phyloP scores from a whole-genome alignment of 2,113 vertebrate genomes.

The Capreolus pygargus region DNA sequence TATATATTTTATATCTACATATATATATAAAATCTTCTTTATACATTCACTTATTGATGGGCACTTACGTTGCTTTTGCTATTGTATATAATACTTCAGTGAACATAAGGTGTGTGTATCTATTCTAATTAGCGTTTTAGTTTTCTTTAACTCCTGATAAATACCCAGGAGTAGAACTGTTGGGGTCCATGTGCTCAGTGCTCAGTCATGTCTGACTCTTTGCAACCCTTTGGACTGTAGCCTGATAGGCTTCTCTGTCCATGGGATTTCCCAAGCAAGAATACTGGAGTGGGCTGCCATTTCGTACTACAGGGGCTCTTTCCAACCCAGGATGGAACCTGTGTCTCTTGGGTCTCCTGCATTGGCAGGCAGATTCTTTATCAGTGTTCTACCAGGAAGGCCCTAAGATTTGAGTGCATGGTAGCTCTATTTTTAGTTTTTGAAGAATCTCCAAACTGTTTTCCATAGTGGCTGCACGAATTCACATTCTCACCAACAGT shows the following conservation, averaged over 20 bases:
- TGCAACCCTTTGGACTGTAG: background rate
- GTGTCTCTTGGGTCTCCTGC: background rate
- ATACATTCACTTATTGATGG: background rate
- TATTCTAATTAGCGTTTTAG: background rate
- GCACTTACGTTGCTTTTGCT: background rate
- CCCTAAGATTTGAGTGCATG: background rate
- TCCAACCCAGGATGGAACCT: background rate
- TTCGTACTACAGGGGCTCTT: background rate
- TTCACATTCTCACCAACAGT: background rate
- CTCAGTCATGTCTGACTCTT: background rate
- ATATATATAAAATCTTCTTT: background rate
- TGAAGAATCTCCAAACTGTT: background rate
- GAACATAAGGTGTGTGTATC: background rate
- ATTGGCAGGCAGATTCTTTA: background rate
- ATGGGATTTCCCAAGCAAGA: background rate
- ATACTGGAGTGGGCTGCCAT: background rate
- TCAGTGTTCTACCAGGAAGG: background rate
- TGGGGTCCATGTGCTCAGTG: background rate
- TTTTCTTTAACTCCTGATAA: background rate
- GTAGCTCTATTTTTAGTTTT: background rate
- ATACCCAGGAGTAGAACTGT: background rate
- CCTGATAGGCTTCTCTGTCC: background rate
- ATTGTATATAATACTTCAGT: background rate
- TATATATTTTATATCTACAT: background rate
- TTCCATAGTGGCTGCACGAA: background rate